phyloP scores from a whole-genome alignment of 2,888 invertebrate genomes.

The Drosophila greeni region DNA sequence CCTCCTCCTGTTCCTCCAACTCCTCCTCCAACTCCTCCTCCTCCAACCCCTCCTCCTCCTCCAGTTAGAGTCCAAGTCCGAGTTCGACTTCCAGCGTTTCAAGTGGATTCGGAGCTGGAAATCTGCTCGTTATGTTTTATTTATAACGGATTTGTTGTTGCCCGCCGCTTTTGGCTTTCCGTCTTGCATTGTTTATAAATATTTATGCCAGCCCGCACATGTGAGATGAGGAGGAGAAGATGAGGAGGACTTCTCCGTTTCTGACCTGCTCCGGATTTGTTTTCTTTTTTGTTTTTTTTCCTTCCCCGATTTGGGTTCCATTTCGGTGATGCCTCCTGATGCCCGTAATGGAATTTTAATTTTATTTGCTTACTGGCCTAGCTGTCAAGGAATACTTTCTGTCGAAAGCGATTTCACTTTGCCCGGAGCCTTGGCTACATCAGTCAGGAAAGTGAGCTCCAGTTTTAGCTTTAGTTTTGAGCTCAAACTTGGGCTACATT shows the following conservation, averaged over 20 bases:
- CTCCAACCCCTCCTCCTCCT: neutral
- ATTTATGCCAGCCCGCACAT: conserved; percentile 51
- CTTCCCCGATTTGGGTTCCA: conserved; percentile 57
- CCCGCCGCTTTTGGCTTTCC: conserved; percentile 33
- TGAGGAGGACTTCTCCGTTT: conserved; percentile 20
- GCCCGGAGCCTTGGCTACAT: conserved; percentile 55
- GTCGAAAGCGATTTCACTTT: conserved; percentile 21
- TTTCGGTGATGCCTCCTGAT: conserved; percentile 18
- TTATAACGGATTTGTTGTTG: conserved; percentile 69
- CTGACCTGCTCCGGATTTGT: conserved; percentile 17
- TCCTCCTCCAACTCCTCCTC: too few species aligned
- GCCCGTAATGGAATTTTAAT: conserved; percentile 66
- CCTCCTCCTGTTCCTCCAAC: too few species aligned
- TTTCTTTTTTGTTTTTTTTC: conserved; percentile 27
- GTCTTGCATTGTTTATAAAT: conserved; percentile 64
- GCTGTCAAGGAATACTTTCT: conserved; percentile 24
- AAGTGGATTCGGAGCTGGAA: conserved; percentile 54
- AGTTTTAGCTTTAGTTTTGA: conserved; percentile 1
- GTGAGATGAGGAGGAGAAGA: conserved; percentile 22
- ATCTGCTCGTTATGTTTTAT: conserved; percentile 68
- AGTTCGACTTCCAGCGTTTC: conserved; percentile 38
- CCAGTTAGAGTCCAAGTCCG: neutral
- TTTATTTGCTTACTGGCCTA: conserved; percentile 44
- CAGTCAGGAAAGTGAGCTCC: conserved; percentile 18
- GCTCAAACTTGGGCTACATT: too few species aligned